A percentile compares a stretch with the other conserved stretches of the same genome.
phyloP scores from a whole-genome alignment of 1,140 invertebrate genomes.

The Drosophila oshimai region DNA sequence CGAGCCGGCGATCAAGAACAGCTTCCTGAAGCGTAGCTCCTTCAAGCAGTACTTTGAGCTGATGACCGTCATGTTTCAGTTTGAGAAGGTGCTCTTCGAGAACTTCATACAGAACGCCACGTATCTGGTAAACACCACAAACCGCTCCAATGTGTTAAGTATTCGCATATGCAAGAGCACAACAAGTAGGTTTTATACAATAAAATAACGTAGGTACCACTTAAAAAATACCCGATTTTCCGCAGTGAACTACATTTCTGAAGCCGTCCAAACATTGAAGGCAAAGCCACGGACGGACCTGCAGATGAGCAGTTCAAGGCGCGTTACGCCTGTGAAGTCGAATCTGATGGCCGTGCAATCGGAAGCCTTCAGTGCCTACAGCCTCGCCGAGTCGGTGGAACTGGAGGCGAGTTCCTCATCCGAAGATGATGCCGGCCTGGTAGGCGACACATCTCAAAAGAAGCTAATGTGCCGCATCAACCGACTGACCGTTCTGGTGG shows the following conservation, averaged over 20 bases:
- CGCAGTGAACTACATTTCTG: slow-evolving; percentile 59
- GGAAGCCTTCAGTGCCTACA: background rate
- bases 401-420: background rate
- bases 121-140: slow-evolving; percentile 84
- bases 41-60: slow-evolving; percentile 90
- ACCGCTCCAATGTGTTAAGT: slow-evolving; percentile 87
- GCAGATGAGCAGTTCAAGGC: background rate
- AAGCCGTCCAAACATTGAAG: slow-evolving; percentile 41
- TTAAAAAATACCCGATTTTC: background rate
- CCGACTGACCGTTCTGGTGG: slow-evolving; percentile 68
- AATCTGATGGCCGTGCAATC: background rate
- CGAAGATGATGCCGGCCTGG: slow-evolving; percentile 6
- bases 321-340: background rate
- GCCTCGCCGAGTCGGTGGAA: background rate
- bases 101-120: slow-evolving; percentile 86
- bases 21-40: slow-evolving; percentile 88
- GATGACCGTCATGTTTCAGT: slow-evolving; percentile 89
- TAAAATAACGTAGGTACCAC: no score
- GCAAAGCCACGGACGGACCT: slow-evolving; percentile 12
- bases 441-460: slow-evolving; percentile 33
- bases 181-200: slow-evolving; percentile 33
- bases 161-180: slow-evolving; percentile 80
- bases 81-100: slow-evolving; percentile 88
- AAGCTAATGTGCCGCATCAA: slow-evolving; percentile 67
- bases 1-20: slow-evolving; percentile 85